Evolutionary conservation across 2,113 vertebrate species (phyloP).

Genomic region (Lasiurus borealis): DNA sequence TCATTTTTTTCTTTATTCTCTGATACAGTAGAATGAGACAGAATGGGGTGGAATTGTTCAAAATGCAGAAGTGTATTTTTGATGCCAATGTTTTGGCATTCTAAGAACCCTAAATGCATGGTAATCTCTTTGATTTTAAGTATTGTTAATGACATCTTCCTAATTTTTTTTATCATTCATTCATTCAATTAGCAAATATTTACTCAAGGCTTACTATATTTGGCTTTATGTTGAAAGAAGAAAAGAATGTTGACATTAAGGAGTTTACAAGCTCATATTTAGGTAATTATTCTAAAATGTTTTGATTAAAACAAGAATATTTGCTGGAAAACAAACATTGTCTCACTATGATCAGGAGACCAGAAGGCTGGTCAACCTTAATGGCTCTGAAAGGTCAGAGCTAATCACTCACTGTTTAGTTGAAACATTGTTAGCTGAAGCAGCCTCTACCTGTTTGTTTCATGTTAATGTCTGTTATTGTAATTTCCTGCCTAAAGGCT

Average conservation of each 20-base stretch:
- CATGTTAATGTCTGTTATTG: too few species aligned
- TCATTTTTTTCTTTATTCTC: neutral
- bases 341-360: too few species aligned
- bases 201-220: neutral
- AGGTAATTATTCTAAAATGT: neutral
- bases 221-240: neutral
- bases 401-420: too few species aligned
- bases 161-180: neutral
- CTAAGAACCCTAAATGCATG: neutral
- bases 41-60: neutral
- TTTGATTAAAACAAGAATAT: neutral
- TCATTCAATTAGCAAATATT: neutral
- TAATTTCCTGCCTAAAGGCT: too few species aligned
- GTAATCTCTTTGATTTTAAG: neutral
- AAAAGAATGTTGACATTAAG: neutral
- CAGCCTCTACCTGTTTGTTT: too few species aligned
- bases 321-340: too few species aligned
- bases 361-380: too few species aligned
- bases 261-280: neutral
- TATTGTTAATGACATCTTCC: neutral
- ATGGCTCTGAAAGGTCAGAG: too few species aligned
- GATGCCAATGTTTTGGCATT: neutral
- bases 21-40: neutral
- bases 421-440: too few species aligned
- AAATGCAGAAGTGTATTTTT: neutral